Evolutionary conservation across 2,797 vertebrate genomes (phyloP), one percentile per base, ranked within the genome.

Genomic region (Lagorchestes hirsutus): DNA sequence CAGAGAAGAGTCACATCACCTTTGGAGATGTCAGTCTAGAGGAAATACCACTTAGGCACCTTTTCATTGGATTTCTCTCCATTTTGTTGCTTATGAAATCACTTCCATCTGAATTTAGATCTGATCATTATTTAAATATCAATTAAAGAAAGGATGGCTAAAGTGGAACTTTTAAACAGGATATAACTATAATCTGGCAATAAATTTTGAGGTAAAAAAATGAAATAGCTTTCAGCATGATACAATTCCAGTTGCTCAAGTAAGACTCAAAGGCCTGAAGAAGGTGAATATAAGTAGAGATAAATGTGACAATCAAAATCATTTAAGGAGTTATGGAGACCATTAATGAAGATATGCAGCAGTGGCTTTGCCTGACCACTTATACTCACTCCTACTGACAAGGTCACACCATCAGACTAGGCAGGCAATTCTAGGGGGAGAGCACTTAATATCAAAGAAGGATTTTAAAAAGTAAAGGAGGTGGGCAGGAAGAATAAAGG

Each of bases 401-500:
- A 95, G 54, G 52, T 82, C 54, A 93, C 8, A 94, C 93, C 56
- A 93, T 13, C 40, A 74, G 46, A 90, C 55, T 57, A 90, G 94
- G 90, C 10, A 62, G 95, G 67, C 12, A 57, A 58, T 94, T 92
- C 5, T 13, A 92, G 13, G 0, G 34, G 58, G 92, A 97, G 96
- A 96, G 55, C 87, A 92, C 14, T 96, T 91, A 93, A 92, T 54
- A 59, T 31, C 54, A 92, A 95, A 93, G 55, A 5, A n/a, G 40
- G 94, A 93, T 54, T 29, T 54, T 54, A 91, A 4, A 50, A 90
- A 82, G n/a, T 12, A 93, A 92, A 93, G 10, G 31, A 52, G 34
- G 50, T 92, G 97, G 92, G 62, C 92, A 91, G 93, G 95, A 55
- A 96, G 59, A 96, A 93, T n/a, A 57, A 94, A 90, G 31, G 59